phyloP scores from a whole-genome alignment of 2,888 invertebrate species.

The Hypomecis punctinalis region DNA sequence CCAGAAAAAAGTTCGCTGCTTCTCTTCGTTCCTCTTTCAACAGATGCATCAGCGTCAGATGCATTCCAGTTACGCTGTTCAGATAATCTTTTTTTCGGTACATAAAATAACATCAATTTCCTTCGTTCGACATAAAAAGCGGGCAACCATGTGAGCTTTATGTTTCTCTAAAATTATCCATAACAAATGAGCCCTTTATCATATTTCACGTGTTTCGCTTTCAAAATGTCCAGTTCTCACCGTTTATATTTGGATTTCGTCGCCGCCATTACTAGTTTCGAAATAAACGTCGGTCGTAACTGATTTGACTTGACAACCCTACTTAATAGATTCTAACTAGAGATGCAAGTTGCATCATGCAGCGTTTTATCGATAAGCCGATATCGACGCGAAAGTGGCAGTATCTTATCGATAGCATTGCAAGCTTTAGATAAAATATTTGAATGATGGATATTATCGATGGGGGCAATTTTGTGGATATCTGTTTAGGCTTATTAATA shows the following conservation, averaged over 20 bases:
- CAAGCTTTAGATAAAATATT: constrained; percentile 1
- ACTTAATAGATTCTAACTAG: constrained; percentile 48
- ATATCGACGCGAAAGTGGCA: constrained; percentile 4
- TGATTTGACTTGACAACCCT: constrained; percentile 38
- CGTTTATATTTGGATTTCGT: constrained; percentile 1
- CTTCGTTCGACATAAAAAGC: too few species aligned
- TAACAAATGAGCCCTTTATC: not conserved
- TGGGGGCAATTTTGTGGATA: not conserved
- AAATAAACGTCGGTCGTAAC: constrained; percentile 22
- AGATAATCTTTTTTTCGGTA: too few species aligned
- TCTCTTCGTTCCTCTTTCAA: too few species aligned
- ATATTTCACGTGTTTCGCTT: constrained; percentile 8
- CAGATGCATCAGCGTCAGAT: too few species aligned
- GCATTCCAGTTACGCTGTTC: too few species aligned
- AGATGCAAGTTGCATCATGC: constrained; percentile 16
- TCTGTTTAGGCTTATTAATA: too few species aligned
- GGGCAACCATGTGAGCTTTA: not conserved
- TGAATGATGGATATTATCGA: not conserved
- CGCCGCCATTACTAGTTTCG: constrained; percentile 8
- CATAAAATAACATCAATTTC: too few species aligned
- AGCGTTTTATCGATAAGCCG: constrained; percentile 21
- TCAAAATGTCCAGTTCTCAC: constrained; percentile 9
- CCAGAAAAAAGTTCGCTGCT: too few species aligned
- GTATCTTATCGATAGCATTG: constrained; percentile 12
- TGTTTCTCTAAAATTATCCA: not conserved